These are phyloP conservation scores for Chaenodraco wilsoni DNA, from an alignment of 2,797 vertebrate species.

Conservation along the genomic window DNA sequence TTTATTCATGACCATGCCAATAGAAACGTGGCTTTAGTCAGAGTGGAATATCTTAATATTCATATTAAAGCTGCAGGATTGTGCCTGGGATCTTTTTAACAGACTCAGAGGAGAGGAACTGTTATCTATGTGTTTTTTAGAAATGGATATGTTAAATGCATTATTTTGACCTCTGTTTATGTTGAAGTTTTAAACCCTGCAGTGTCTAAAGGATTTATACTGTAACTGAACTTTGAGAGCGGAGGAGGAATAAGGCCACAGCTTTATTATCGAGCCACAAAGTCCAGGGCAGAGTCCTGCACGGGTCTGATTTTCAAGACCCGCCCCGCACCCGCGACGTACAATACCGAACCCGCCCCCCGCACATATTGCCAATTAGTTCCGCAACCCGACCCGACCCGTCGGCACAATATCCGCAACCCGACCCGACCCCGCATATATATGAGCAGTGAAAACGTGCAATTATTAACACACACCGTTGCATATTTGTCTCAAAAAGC, in stretches of 20 bases:
- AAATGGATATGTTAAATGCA: not conserved
- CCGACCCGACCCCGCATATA: too few relatives aligned
- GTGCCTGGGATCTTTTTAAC: not conserved
- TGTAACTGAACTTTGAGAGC: not conserved
- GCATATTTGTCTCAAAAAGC: too few relatives aligned
- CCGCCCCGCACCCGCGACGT: too few relatives aligned
- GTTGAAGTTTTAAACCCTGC: not conserved
- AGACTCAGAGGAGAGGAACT: not conserved
- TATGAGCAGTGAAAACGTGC: too few relatives aligned
- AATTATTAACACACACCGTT: too few relatives aligned
- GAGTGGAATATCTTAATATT: not conserved
- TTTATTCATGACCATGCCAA: not conserved
- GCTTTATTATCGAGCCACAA: not conserved
- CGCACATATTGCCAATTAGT: too few relatives aligned
- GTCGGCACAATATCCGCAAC: too few relatives aligned
- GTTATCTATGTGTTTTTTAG: not conserved
- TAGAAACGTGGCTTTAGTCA: not conserved
- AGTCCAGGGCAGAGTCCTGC: too few relatives aligned
- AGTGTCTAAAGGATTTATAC: not conserved
- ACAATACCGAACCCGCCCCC: too few relatives aligned
- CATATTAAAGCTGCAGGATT: not conserved
- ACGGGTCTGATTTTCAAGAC: too few relatives aligned
- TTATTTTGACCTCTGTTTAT: not conserved
- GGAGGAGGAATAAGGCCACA: not conserved
- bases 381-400: too few relatives aligned